Base-by-base conservation (phyloP, 1,140 invertebrate species). In the Cherax destructor region DNA sequence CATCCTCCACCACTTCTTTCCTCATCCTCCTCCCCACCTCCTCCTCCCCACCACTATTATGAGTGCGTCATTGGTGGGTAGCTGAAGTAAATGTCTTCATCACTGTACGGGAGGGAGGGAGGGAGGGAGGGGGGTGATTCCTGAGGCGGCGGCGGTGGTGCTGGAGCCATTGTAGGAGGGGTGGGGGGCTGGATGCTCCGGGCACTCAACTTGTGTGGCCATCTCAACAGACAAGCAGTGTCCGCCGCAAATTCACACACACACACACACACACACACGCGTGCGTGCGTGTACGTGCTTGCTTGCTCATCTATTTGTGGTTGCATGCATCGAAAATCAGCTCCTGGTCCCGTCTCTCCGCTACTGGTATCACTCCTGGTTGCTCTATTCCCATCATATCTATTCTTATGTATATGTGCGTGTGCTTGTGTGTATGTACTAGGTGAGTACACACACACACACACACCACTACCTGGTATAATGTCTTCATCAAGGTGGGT, bases 71-170 rank as follows among this genome's bases (percentile, higher is more conserved):
- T 11, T 9, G 52, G 30, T 56, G 49, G 52, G 7, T 6, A 11
- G n/a, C 13, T 21, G 69, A 69, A n/a, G 6, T 74, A 74, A 41
- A 74, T 74, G 69, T 74, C 69, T 74, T 74, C 69, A 74, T 74
- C 69, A 30, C 21, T 0, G 21, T 30, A 9, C 6, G 69, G n/a
- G 7, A n/a, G 69, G 24, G n/a, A 9, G n/a, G 24, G 11, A 18
- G 21, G 69, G n/a, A 13, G 69, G 69, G 21, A 24, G n/a, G 69
- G 11, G 69, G n/a, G 24, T n/a, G 69, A 10, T 56, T 4, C 9
- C 13, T 10, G 52, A 56, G 52, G 52, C 30, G 30, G 30, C 2
- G 30, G 30, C 2, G 30, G 30, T 41, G 30, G 30, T 41, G 30
- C 2, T 41, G 30, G 30, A 2, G 52, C 9, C 13, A 56, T 24